Evolutionary conservation across 2,888 invertebrate genomes (phyloP).

Genomic region (Clusia tigrina): DNA sequence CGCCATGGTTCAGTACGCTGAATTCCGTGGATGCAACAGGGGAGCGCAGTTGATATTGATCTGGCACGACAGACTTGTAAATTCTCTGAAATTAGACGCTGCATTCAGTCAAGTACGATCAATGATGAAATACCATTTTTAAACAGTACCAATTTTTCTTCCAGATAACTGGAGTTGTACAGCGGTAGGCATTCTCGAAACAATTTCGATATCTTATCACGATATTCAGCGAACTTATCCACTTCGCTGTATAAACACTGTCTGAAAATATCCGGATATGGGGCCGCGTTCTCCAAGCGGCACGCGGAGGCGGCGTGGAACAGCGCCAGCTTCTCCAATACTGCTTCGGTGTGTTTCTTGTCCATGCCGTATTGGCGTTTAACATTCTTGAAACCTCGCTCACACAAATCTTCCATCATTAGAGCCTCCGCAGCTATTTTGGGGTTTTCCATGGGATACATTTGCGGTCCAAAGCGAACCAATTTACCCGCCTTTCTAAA

Average conservation of each 20-base stretch:
- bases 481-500: slow-evolving; percentile 34
- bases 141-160: slow-evolving; percentile 44
- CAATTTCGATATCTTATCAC: slow-evolving; percentile 33
- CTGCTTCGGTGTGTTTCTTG: slow-evolving; percentile 37
- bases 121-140: background rate
- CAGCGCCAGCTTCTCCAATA: slow-evolving; percentile 40
- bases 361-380: slow-evolving; percentile 42
- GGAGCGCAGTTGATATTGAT: slow-evolving; percentile 44
- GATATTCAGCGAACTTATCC: slow-evolving; percentile 42
- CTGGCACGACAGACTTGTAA: slow-evolving; percentile 36
- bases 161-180: slow-evolving; percentile 38
- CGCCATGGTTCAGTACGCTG: slow-evolving; percentile 56
- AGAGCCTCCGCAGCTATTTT: slow-evolving; percentile 41
- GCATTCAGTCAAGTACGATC: background rate
- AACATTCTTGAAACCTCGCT: slow-evolving; percentile 37
- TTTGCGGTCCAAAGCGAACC: slow-evolving; percentile 34
- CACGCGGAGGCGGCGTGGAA: slow-evolving; percentile 52
- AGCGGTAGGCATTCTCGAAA: slow-evolving; percentile 35
- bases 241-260: slow-evolving; percentile 41
- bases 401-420: slow-evolving; percentile 50
- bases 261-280: slow-evolving; percentile 45
- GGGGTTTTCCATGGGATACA: slow-evolving; percentile 13
- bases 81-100: slow-evolving; percentile 31
- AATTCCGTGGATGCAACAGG: slow-evolving; percentile 37
- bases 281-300: slow-evolving; percentile 53